These are phyloP conservation scores for Phainopepla nitens DNA, from an alignment of 2,113 vertebrate genomes.

Conservation along the genomic window DNA sequence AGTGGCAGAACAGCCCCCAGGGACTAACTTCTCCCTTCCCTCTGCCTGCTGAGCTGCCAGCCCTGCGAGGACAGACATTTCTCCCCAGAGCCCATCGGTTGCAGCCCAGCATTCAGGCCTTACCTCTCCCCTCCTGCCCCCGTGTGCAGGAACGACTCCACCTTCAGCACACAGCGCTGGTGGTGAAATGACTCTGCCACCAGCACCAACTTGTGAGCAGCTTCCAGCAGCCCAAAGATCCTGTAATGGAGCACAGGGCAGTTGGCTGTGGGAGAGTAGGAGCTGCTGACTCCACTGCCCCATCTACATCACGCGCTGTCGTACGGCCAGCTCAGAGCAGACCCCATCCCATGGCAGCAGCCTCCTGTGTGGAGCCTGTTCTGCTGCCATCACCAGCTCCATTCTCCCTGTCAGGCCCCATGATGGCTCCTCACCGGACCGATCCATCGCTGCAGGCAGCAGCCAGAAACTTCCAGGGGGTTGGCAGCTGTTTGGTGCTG, in stretches of 20 bases:
- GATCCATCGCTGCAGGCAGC: slow-evolving; percentile 92
- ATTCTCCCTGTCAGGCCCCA: background rate
- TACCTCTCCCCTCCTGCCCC: slow-evolving; percentile 70
- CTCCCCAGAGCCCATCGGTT: rapidly evolving
- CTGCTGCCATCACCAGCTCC: background rate
- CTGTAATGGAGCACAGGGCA: slow-evolving; percentile 52
- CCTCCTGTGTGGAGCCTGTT: background rate
- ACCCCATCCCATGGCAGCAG: rapidly evolving
- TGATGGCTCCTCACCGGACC: slow-evolving; percentile 73
- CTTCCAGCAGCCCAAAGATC: slow-evolving; percentile 82
- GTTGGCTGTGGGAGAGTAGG: background rate
- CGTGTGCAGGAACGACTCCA: slow-evolving; percentile 71
- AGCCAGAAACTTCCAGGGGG: slow-evolving; percentile 72
- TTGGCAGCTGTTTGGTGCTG: background rate
- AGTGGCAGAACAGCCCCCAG: rapidly evolving
- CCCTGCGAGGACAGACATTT: rapidly evolving
- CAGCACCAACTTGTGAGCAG: slow-evolving; percentile 69
- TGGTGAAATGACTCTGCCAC: slow-evolving; percentile 89
- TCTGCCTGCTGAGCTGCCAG: background rate
- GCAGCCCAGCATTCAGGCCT: background rate
- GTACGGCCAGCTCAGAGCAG: background rate
- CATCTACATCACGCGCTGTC: rapidly evolving
- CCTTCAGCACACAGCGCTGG: slow-evolving; percentile 90
- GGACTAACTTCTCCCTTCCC: background rate
- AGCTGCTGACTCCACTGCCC: background rate